Percentiles rank a stretch among this genome's conserved stretches.
phyloP scores from a whole-genome alignment of 23 tunicate genomes.

The Diplosoma virens region DNA sequence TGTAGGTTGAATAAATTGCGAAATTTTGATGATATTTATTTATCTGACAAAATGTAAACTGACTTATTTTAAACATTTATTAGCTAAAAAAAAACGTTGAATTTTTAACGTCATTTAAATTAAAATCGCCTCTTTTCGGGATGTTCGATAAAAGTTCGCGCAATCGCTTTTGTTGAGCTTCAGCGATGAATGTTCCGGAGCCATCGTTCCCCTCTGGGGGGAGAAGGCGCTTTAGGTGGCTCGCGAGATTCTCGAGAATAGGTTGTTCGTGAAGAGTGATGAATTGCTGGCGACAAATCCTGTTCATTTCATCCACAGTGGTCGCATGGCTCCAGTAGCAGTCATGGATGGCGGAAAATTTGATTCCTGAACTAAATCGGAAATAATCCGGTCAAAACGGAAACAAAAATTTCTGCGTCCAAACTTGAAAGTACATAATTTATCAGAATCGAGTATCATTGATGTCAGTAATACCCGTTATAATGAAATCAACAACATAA shows the following conservation, averaged over 20 bases:
- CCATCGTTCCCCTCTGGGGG: slow-evolving; percentile 28
- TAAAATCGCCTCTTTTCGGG: slow-evolving; percentile 80
- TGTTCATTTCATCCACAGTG: slow-evolving; percentile 69
- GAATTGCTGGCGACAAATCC: slow-evolving; percentile 78
- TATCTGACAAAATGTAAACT: too few relatives aligned
- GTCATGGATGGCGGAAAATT: slow-evolving; percentile 88
- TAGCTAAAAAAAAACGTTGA: slow-evolving; percentile 88
- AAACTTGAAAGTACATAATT: too few relatives aligned
- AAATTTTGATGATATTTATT: too few relatives aligned
- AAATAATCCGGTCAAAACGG: too few relatives aligned
- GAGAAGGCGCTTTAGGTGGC: slow-evolving; percentile 42
- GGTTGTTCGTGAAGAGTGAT: slow-evolving; percentile 70
- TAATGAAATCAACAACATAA: too few relatives aligned
- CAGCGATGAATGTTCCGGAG: background rate
- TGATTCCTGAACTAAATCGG: slow-evolving; percentile 44
- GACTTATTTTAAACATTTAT: too few relatives aligned
- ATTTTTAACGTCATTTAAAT: slow-evolving; percentile 69
- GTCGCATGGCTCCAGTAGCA: slow-evolving; percentile 98
- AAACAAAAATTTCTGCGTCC: too few relatives aligned
- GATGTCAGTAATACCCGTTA: too few relatives aligned
- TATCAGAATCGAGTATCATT: too few relatives aligned
- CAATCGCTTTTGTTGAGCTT: slow-evolving; percentile 20
- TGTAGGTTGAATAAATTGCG: too few relatives aligned
- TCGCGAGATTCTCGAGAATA: slow-evolving; percentile 61
- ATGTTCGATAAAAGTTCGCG: slow-evolving; percentile 42